Base-by-base conservation (phyloP, 2,797 vertebrate species). In the Euthynnus affinis region DNA sequence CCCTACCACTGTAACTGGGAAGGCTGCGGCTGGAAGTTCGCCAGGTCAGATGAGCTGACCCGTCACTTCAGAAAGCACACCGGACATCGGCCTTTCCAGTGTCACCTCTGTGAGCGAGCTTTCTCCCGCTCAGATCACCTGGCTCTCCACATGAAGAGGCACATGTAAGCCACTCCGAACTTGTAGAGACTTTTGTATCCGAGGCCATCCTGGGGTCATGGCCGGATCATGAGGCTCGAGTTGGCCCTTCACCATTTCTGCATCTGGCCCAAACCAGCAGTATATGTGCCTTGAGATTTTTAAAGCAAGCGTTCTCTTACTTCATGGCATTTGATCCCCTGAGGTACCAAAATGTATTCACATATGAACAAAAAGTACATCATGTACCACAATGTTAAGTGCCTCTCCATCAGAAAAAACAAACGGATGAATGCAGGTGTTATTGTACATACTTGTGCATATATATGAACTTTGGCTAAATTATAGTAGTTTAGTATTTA, bases 1-100 rank as follows among this genome's bases (percentile, higher is more conserved):
- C 97, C 97, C 0, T 98, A 98, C 88, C 97, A 98, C 90, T 98
- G 97, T 86, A 98, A 95, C 94, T 98, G 97, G 97, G 97, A 98
- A 74, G 97, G 97, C 81, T 98, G 97, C 56, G 97, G 97, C 59
- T 98, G 97, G 97, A 98, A 98, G 89, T 98, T 98, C 20, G 97
- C 97, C 83, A 89, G 97, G 67, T 98, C 97, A 0, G 97, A 98
- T 1, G 97, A 98, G 91, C 89, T 98, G 61, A 98, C 97, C 20
- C 97, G 97, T 13, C 97, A 98, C 90, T 98, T 96, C 92, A 93
- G 97, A 69, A 98, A 98, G 78, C 97, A 98, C 94, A 98, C 97
- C 0, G 97, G 97, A 18, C 96, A 97, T 87, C 84, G 97, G 40
- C 97, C 97, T 0, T 98, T 98, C 68, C 97, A 98, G 94, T 98